Percentiles rank a stretch among this genome's conserved stretches.
These are phyloP conservation scores for Rhyacophila brunnea DNA, from an alignment of 1,140 invertebrate genomes.

Conservation along the genomic window DNA sequence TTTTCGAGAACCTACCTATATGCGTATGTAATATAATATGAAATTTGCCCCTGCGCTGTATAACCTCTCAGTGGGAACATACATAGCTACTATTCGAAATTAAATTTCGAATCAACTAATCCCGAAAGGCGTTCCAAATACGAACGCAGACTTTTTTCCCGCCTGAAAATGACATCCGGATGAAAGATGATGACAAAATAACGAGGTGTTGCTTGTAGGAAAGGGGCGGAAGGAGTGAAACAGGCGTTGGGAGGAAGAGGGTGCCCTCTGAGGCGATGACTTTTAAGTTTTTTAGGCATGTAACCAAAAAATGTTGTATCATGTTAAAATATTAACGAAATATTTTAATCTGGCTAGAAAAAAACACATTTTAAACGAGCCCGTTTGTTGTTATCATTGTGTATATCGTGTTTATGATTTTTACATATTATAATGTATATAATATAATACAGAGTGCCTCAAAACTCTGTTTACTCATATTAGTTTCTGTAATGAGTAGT, in stretches of 20 bases:
- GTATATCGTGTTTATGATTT: no score
- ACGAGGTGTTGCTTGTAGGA: slow-evolving; percentile 30
- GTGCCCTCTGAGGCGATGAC: slow-evolving; percentile 19
- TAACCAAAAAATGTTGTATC: slow-evolving; percentile 25
- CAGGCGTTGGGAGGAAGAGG: not conserved
- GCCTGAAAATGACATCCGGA: slow-evolving; percentile 42
- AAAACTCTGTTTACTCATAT: no score
- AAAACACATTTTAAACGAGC: no score
- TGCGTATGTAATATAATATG: no score
- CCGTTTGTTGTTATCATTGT: no score
- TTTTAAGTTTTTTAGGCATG: slow-evolving; percentile 26
- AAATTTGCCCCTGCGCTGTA: no score
- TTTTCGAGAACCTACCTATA: no score
- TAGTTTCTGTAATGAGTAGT: no score
- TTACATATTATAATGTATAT: no score
- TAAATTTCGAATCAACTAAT: slow-evolving; percentile 36
- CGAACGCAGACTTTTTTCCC: slow-evolving; percentile 35
- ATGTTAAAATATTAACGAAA: slow-evolving; percentile 26
- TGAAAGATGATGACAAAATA: slow-evolving; percentile 42
- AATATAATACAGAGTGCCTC: no score
- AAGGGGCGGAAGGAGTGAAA: not conserved
- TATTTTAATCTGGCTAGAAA: slow-evolving; percentile 13
- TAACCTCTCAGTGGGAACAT: not conserved
- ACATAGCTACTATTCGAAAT: slow-evolving; percentile 29
- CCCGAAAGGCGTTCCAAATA: slow-evolving; percentile 35